Evolutionary conservation across 2,888 invertebrate species (phyloP).

Genomic region (Temnothorax ravouxi): DNA sequence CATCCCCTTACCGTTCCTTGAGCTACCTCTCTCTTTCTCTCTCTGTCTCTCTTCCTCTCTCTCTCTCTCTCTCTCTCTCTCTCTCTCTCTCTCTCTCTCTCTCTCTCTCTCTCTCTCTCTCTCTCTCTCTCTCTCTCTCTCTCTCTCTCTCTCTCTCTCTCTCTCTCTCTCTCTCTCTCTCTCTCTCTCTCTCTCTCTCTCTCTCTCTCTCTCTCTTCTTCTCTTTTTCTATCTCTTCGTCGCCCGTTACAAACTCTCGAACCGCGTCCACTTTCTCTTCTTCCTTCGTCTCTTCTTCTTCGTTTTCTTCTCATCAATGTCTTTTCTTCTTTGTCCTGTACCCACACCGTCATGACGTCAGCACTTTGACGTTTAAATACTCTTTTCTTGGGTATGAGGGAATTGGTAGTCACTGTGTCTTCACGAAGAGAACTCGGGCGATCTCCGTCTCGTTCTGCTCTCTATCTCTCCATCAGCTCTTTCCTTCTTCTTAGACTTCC

Average conservation of each 20-base stretch:
- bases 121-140: conserved; percentile 49
- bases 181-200: conserved; percentile 48
- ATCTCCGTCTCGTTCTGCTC: conserved; percentile 59
- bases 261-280: conserved; percentile 60
- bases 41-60: conserved; percentile 47
- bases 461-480: conserved; percentile 43
- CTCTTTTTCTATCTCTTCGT: conserved; percentile 44
- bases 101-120: conserved; percentile 33
- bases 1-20: conserved; percentile 78
- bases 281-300: conserved; percentile 56
- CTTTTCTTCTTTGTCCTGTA: conserved; percentile 69
- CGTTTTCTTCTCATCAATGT: conserved; percentile 68
- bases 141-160: conserved; percentile 23
- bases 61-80: conserved; percentile 53
- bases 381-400: conserved; percentile 80
- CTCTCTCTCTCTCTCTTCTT: conserved; percentile 37
- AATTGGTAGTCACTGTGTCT: conserved; percentile 78
- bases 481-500: conserved; percentile 27
- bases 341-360: conserved; percentile 80
- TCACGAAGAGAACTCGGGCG: conserved; percentile 58
- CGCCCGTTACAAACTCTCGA: conserved; percentile 36
- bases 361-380: conserved; percentile 82
- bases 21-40: neutral
- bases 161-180: conserved; percentile 26
- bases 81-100: conserved; percentile 48